Base-by-base conservation (phyloP, 2,113 vertebrate genomes). In the Pterocles burchelli region DNA sequence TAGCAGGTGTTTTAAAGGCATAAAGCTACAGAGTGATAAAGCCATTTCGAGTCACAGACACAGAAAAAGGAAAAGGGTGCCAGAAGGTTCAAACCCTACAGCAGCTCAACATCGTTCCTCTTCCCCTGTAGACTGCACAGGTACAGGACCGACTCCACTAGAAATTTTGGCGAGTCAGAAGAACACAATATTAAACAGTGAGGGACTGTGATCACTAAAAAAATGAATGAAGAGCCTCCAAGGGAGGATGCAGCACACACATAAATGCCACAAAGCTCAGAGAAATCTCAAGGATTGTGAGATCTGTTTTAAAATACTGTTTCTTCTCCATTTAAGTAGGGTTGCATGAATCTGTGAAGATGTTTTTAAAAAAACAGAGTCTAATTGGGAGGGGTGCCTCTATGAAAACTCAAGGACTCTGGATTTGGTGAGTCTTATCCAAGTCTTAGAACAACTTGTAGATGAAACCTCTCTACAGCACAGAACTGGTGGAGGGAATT, bases 1-100 rank as follows among this genome's bases (percentile, higher is more conserved):
- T 1, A 93, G 83, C 95, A 96, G 90, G 92, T 89, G 90, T 94
- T 96, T 84, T 92, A 88, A 94, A 95, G 90, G 72, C 90, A 86
- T 81, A 88, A 94, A 92, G 76, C 93, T 88, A 55, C 48, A 46
- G 72, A 89, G 66, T 75, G 92, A 94, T 54, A 94, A 94, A 96
- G 82, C 83, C 88, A 82, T 87, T 95, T 79, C 72, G 70, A 91
- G 68, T 54, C 89, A 80, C 49, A 85, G 58, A 68, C 52, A 61
- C 1, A 3, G 51, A 43, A 57, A 59, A 91, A 68, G 54, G 36
- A 85, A 89, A 91, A 93, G 73, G 77, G 34, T 13, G 72, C 70
- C 57, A 72, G 73, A 85, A 86, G 84, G 80, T 74, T 89, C 70
- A 63, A 74, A 78, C 61, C 51, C 2, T 17, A 63, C 22, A 67